Conservation (phyloP, 2,797 vertebrate genomes). For the Eleutherodactylus coqui region DNA sequence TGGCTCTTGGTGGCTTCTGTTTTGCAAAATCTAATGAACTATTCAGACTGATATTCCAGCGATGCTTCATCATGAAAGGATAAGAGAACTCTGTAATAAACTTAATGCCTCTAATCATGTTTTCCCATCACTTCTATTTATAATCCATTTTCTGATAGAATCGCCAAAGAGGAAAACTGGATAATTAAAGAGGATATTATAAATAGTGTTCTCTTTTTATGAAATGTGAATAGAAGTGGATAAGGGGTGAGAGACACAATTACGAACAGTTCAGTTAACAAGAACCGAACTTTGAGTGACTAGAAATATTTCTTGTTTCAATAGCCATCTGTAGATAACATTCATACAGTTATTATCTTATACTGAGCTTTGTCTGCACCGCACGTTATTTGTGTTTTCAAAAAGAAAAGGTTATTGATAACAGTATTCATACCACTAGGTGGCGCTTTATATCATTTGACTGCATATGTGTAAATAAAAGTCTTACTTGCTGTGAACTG, state of each 20-base stretch:
- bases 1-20: not conserved
- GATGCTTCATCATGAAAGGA: not conserved
- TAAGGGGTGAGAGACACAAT: not conserved
- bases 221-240: not conserved
- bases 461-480: not conserved
- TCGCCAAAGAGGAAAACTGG: constrained; percentile 6
- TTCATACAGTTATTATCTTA: not conserved
- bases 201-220: constrained; percentile 14
- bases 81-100: constrained; percentile 2
- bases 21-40: constrained; percentile 15
- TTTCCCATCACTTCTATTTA: constrained; percentile 31
- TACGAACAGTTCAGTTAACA: constrained; percentile 21
- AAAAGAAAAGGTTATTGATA: not conserved
- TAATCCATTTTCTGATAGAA: constrained; percentile 24
- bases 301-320: not conserved
- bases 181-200: constrained; percentile 37
- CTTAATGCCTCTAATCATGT: constrained; percentile 30
- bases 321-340: not conserved
- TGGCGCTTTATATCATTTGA: not conserved
- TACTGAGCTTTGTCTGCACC: not conserved
- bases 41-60: constrained; percentile 2
- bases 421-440: not conserved
- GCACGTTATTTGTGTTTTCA: not conserved
- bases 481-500: not conserved
- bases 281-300: not conserved